These are phyloP conservation scores for Diplosoma virens DNA, from an alignment of 23 tunicate species.

Conservation along the genomic window DNA sequence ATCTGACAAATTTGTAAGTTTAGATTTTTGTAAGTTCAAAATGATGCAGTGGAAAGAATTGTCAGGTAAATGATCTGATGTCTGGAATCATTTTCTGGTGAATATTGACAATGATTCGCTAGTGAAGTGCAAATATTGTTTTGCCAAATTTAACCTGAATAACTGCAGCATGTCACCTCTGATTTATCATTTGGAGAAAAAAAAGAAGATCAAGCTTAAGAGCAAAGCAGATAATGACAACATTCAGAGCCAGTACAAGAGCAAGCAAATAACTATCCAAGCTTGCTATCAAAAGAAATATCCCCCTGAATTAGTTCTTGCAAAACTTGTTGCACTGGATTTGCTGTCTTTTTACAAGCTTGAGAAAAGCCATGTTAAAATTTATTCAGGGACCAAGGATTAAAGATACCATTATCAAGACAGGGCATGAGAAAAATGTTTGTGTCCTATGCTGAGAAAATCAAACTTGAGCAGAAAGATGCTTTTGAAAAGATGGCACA, in stretches of 20 bases:
- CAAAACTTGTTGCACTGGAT: background rate
- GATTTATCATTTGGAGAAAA: slow-evolving; percentile 12
- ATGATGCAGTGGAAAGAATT: slow-evolving; percentile 5
- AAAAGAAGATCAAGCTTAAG: background rate
- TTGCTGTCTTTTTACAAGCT: slow-evolving; percentile 4
- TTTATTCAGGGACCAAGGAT: background rate
- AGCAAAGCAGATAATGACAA: background rate
- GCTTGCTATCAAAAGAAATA: background rate
- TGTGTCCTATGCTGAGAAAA: no score
- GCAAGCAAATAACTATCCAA: background rate
- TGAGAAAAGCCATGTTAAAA: background rate
- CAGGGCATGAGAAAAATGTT: slow-evolving; percentile 11
- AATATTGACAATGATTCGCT: background rate
- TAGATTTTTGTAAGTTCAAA: background rate
- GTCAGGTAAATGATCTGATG: background rate
- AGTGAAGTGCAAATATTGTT: slow-evolving; percentile 6
- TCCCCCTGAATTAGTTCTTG: background rate
- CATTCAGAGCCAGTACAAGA: background rate
- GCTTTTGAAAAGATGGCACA: no score
- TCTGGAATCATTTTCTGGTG: slow-evolving; percentile 14
- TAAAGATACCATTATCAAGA: slow-evolving; percentile 6
- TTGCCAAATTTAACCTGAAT: slow-evolving; percentile 4
- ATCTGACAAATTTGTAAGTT: no score
- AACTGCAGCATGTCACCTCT: slow-evolving; percentile 8
- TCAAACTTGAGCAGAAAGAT: no score